phyloP scores from a whole-genome alignment of 2,113 vertebrate species.

The Gallinago jamesoni region DNA sequence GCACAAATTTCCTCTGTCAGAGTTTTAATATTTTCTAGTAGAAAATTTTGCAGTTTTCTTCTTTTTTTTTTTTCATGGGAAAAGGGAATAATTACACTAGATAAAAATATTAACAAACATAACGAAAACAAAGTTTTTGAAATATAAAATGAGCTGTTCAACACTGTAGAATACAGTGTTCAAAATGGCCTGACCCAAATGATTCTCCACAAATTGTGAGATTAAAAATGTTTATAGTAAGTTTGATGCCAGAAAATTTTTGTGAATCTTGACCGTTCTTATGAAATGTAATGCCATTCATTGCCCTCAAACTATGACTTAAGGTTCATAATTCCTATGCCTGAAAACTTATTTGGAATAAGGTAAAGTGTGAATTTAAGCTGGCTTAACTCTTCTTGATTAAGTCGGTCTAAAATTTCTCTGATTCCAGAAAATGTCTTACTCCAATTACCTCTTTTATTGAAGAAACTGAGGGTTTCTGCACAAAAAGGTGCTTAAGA shows the following conservation, averaged over 20 bases:
- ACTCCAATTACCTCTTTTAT: not conserved
- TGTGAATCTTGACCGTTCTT: not conserved
- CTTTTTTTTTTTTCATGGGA: not conserved
- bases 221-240: not conserved
- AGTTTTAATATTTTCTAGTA: not conserved
- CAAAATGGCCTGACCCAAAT: not conserved
- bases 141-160: not conserved
- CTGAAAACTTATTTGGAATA: not conserved
- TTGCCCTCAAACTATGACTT: not conserved
- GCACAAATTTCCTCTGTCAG: not conserved
- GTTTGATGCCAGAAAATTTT: not conserved
- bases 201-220: not conserved
- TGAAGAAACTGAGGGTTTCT: not conserved
- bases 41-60: fast-evolving
- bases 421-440: not conserved
- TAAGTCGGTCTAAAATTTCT: not conserved
- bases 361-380: not conserved
- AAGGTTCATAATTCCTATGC: not conserved
- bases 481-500: not conserved
- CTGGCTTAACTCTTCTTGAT: not conserved
- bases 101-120: not conserved
- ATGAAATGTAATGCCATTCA: not conserved
- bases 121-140: not conserved
- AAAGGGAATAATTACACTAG: not conserved
- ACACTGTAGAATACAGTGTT: not conserved